A percentile compares a stretch with the other conserved stretches of the same genome.
These are phyloP conservation scores for Globicephala melas DNA, from an alignment of 2,113 vertebrate genomes.

Conservation along the genomic window DNA sequence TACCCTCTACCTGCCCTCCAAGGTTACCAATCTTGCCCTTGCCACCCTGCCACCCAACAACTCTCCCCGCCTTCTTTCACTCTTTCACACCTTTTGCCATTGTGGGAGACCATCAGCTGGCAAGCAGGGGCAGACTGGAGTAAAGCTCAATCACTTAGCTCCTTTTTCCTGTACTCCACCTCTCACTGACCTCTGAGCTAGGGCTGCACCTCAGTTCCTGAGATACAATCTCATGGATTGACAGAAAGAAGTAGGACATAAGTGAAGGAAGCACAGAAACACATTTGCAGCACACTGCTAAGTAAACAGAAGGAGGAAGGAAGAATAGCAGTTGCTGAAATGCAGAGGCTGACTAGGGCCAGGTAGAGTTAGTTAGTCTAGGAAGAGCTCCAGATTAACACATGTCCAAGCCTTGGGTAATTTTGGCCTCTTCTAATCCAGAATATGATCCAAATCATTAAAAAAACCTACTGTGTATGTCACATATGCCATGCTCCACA, in stretches of 20 bases:
- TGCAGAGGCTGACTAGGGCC: neutral
- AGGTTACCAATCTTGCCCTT: neutral
- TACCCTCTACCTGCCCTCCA: neutral
- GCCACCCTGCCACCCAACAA: neutral
- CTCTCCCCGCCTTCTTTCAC: neutral
- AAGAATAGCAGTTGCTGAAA: neutral
- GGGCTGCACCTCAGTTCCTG: neutral
- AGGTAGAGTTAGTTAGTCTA: neutral
- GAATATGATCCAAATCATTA: constrained; percentile 3
- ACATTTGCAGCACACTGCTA: neutral
- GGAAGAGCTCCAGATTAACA: neutral
- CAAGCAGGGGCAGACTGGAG: neutral
- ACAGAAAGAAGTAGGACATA: neutral
- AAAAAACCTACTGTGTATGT: neutral
- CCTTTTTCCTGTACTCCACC: neutral
- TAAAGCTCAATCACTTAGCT: neutral
- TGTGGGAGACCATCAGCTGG: neutral
- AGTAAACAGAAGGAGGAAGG: neutral
- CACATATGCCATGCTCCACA: neutral
- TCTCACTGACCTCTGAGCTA: neutral
- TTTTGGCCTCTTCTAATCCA: neutral
- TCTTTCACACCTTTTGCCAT: neutral
- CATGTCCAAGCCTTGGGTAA: neutral
- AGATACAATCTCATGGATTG: neutral
- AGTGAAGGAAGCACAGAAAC: neutral